These are phyloP conservation scores for Otus sunia DNA, from an alignment of 2,113 vertebrate species.

Conservation along the genomic window DNA sequence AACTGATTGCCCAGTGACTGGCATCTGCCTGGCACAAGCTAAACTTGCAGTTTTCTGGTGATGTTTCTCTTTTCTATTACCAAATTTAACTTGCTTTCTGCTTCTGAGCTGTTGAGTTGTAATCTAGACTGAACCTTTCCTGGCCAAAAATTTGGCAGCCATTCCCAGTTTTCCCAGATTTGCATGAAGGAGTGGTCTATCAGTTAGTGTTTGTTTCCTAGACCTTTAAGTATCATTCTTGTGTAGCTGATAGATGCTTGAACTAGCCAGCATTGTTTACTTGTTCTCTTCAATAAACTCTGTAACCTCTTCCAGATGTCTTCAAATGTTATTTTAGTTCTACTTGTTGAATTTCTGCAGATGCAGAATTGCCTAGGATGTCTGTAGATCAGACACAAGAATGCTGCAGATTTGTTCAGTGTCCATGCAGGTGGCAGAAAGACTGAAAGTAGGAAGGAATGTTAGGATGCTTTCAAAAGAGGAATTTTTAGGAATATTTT, in stretches of 20 bases:
- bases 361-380: not conserved
- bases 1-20: not conserved
- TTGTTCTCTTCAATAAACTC: not conserved
- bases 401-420: not conserved
- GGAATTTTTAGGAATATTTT: not conserved
- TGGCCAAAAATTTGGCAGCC: not conserved
- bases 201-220: not conserved
- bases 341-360: not conserved
- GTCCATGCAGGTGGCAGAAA: not conserved
- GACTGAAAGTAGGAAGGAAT: not conserved
- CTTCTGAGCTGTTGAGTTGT: not conserved
- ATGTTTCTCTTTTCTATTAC: not conserved
- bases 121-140: not conserved
- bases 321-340: not conserved
- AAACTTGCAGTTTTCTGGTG: not conserved
- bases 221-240: not conserved
- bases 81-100: not conserved
- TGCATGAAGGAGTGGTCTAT: not conserved
- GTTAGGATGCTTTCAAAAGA: not conserved
- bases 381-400: not conserved
- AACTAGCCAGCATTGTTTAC: not conserved
- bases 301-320: not conserved
- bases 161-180: not conserved
- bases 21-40: not conserved
- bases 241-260: not conserved